Conservation (phyloP, 1,140 invertebrate genomes). For the Hermatobates lingyangjiaoensis region DNA sequence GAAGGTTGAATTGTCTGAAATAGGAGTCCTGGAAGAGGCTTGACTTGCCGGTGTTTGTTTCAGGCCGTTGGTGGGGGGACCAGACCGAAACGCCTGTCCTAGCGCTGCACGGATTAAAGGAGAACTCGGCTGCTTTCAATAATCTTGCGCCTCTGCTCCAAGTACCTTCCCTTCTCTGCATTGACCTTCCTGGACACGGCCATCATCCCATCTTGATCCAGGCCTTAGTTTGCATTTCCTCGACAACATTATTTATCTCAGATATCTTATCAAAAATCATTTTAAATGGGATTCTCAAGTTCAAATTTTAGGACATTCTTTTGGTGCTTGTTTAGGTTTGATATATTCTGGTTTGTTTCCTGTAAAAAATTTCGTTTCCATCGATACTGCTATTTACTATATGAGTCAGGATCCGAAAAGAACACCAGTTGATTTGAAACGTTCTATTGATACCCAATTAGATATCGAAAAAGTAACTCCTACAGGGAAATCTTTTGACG, state of each 20-base stretch:
- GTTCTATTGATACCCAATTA: neutral
- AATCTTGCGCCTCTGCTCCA: conserved; percentile 50
- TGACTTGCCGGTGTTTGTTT: no score
- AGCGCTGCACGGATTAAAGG: conserved; percentile 74
- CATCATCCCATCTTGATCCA: conserved; percentile 51
- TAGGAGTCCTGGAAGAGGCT: no score
- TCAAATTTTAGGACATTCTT: conserved; percentile 53
- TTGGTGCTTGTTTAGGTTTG: conserved; percentile 58
- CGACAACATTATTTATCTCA: neutral
- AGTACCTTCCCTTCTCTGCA: conserved; percentile 33
- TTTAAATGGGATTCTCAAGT: conserved; percentile 56
- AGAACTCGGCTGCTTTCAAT: conserved; percentile 75
- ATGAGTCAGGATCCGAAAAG: neutral
- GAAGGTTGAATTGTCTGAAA: no score
- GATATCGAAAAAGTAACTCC: neutral
- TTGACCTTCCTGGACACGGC: conserved; percentile 68
- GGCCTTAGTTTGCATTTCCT: conserved; percentile 45
- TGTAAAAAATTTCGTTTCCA: conserved; percentile 43
- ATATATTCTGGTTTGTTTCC: conserved; percentile 58
- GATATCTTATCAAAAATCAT: conserved; percentile 38
- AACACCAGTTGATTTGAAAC: neutral
- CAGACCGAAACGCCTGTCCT: conserved; percentile 45
- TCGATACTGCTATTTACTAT: conserved; percentile 32
- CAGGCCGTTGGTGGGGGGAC: conserved; percentile 60
- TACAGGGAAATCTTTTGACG: neutral